A percentile compares a stretch with the other conserved stretches of the same genome.
Evolutionary conservation across 1,140 invertebrate genomes (phyloP).

Genomic region (Cyclina sinensis): DNA sequence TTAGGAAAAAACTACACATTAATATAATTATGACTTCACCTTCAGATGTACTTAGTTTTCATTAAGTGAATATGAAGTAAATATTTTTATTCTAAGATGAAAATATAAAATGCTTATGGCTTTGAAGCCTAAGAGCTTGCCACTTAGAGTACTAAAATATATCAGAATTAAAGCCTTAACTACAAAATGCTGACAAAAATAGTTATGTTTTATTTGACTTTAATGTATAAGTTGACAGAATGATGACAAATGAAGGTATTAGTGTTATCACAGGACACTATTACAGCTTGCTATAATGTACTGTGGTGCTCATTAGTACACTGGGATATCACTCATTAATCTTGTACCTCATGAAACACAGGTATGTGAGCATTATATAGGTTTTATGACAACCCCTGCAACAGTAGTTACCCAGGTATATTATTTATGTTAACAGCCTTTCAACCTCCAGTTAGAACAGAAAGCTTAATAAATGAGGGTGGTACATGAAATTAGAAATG

Average conservation of each 20-base stretch:
- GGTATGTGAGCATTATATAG: background rate
- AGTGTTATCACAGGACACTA: background rate
- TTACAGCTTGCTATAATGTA: background rate
- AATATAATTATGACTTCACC: too few species aligned
- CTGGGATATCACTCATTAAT: background rate
- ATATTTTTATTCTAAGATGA: too few species aligned
- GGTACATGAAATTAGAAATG: too few species aligned
- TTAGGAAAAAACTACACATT: too few species aligned
- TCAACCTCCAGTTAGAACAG: too few species aligned
- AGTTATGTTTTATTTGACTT: conserved; percentile 20
- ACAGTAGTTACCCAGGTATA: background rate
- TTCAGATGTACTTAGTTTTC: too few species aligned
- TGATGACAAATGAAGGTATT: conserved; percentile 12
- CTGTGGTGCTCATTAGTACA: background rate
- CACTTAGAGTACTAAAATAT: background rate
- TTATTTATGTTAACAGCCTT: too few species aligned
- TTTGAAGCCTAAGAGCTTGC: too few species aligned
- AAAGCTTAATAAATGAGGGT: too few species aligned
- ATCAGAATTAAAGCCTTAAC: background rate
- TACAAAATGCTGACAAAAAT: background rate
- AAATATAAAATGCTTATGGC: too few species aligned
- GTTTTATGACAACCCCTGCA: background rate
- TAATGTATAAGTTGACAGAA: background rate
- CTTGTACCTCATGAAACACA: background rate
- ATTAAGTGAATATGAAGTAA: too few species aligned